phyloP scores from a whole-genome alignment of 2,888 invertebrate species.

The Agrochola litura region DNA sequence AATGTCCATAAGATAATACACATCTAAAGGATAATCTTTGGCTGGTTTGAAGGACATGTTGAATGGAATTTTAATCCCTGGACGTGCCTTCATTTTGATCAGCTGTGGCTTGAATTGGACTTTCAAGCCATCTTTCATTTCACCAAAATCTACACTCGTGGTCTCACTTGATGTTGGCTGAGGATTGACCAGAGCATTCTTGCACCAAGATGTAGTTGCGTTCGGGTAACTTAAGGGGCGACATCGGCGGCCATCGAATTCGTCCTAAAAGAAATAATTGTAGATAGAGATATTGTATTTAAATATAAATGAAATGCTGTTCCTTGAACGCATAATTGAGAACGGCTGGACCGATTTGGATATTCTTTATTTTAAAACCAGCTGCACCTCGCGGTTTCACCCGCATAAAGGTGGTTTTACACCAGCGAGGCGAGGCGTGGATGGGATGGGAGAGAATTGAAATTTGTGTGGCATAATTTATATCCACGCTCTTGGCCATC shows the following conservation, averaged over 20 bases:
- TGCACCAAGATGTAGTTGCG: conserved; percentile 72
- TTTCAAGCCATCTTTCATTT: conserved; percentile 30
- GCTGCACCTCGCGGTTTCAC: too few species aligned
- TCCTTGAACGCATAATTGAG: background rate
- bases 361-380: too few species aligned
- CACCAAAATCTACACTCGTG: conserved; percentile 51
- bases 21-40: conserved; percentile 94
- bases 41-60: conserved; percentile 91
- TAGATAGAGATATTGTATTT: background rate
- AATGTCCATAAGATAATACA: conserved; percentile 96
- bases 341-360: background rate
- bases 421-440: too few species aligned
- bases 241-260: conserved; percentile 68
- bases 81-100: conserved; percentile 85
- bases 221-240: conserved; percentile 55
- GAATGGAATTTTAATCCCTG: conserved; percentile 82
- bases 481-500: too few species aligned
- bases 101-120: conserved; percentile 91
- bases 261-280: conserved; percentile 63
- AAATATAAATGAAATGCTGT: background rate
- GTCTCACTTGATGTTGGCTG: background rate
- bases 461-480: too few species aligned
- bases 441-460: too few species aligned
- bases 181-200: conserved; percentile 63
- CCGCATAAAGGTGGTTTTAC: too few species aligned